Percentiles rank a stretch among this genome's conserved stretches.
These are phyloP conservation scores for Dryobota labecula DNA, from an alignment of 2,888 invertebrate species.

Conservation along the genomic window DNA sequence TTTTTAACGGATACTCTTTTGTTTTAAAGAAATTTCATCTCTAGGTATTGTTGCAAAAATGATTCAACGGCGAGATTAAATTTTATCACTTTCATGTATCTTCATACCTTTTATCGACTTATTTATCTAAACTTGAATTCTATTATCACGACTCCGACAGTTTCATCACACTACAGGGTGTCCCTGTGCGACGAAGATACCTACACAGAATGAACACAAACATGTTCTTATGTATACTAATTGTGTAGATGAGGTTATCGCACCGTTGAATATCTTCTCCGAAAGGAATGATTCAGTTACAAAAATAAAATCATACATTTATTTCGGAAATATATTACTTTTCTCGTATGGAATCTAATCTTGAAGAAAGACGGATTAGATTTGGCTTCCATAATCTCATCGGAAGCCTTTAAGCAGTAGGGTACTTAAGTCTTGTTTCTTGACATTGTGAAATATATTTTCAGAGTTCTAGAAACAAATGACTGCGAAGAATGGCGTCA, in stretches of 20 bases:
- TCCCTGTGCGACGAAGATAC: neutral
- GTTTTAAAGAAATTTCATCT: constrained; percentile 3
- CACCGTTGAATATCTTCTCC: constrained; percentile 37
- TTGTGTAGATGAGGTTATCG: constrained; percentile 39
- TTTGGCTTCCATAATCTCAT: constrained; percentile 51
- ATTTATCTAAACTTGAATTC: constrained; percentile 47
- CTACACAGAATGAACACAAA: constrained; percentile 14
- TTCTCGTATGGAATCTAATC: constrained; percentile 59
- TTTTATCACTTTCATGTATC: constrained; percentile 30
- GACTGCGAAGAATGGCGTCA: neutral
- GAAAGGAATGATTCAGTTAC: constrained; percentile 60
- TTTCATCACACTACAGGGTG: constrained; percentile 12
- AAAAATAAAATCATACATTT: constrained; percentile 57
- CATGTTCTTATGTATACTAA: constrained; percentile 26
- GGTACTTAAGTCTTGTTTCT: constrained; percentile 21
- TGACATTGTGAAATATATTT: constrained; percentile 15
- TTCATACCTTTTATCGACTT: constrained; percentile 18
- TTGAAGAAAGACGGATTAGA: constrained; percentile 63
- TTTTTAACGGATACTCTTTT: constrained; percentile 12
- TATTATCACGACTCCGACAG: constrained; percentile 29
- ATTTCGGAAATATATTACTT: constrained; percentile 51
- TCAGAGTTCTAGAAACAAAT: constrained; percentile 10
- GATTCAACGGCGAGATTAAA: constrained; percentile 23
- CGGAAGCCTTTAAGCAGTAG: constrained; percentile 34
- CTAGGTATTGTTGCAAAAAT: constrained; percentile 3